These are phyloP conservation scores for Drosophila malerkotliana DNA, from an alignment of 1,140 invertebrate species.

Conservation along the genomic window DNA sequence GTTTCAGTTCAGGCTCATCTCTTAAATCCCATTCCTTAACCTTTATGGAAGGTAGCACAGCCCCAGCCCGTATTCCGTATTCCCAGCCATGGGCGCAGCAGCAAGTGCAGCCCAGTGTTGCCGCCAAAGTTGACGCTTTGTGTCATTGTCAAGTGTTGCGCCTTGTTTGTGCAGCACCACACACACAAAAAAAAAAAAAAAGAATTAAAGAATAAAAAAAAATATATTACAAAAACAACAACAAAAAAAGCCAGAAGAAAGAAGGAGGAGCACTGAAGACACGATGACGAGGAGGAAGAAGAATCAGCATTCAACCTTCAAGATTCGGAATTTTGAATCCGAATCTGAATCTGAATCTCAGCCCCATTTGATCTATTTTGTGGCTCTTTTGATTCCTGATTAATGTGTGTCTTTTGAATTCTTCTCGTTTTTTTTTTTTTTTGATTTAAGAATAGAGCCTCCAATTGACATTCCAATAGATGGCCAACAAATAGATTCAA, in stretches of 20 bases:
- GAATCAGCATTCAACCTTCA: conserved; percentile 7
- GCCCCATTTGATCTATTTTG: conserved; percentile 59
- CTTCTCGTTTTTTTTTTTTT: neutral
- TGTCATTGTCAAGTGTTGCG: conserved; percentile 79
- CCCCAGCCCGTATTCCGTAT: neutral
- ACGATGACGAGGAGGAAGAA: neutral
- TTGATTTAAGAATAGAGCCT: conserved; percentile 5
- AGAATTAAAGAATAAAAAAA: neutral
- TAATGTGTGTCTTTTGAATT: conserved; percentile 40
- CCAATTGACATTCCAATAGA: conserved; percentile 11
- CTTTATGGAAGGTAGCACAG: neutral
- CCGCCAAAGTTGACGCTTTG: conserved; percentile 80
- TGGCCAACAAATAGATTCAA: conserved; percentile 23
- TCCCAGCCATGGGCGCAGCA: conserved; percentile 56
- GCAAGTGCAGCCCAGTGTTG: conserved; percentile 64
- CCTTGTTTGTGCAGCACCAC: conserved; percentile 43
- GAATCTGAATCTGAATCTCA: conserved; percentile 10
- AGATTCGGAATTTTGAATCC: neutral
- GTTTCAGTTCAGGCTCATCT: conserved; percentile 11
- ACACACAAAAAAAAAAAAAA: neutral
- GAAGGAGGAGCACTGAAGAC: neutral
- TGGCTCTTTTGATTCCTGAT: conserved; percentile 70
- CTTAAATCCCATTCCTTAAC: conserved; percentile 12
- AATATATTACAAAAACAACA: neutral
- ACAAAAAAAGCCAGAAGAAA: neutral